These are phyloP conservation scores for Enoplosus armatus DNA, from an alignment of 2,797 vertebrate genomes.

Conservation along the genomic window DNA sequence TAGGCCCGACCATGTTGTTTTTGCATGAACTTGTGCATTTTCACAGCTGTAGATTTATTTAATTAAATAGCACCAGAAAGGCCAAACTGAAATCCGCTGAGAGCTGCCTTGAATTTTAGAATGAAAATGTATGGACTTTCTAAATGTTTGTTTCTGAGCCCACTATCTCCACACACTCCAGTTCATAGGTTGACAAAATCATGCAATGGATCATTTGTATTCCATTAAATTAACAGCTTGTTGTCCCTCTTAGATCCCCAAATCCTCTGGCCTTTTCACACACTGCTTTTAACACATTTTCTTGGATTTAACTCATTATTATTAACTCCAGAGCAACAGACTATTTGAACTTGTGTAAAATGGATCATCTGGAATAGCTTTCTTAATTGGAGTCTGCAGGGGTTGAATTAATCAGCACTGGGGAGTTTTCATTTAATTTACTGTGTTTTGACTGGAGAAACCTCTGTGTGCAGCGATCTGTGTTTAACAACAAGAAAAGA, in stretches of 20 bases:
- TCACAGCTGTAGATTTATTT: slow-evolving; percentile 26
- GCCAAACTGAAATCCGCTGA: slow-evolving; percentile 3
- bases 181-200: neutral
- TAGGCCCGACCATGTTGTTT: neutral
- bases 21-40: slow-evolving; percentile 26
- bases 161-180: neutral
- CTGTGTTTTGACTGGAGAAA: slow-evolving; percentile 5
- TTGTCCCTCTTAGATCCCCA: neutral
- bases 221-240: neutral
- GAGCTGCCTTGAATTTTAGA: neutral
- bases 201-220: neutral
- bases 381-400: neutral
- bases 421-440: slow-evolving; percentile 23
- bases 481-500: slow-evolving; percentile 53
- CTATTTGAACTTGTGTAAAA: slow-evolving; percentile 11
- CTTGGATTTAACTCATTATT: slow-evolving; percentile 18
- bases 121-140: neutral
- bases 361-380: neutral
- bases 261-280: neutral
- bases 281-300: slow-evolving; percentile 27
- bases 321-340: slow-evolving; percentile 8
- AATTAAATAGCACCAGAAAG: slow-evolving; percentile 1
- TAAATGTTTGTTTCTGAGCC: neutral
- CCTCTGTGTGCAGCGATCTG: slow-evolving; percentile 32
- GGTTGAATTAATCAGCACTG: slow-evolving; percentile 18